These are phyloP conservation scores for Mormyrops boulengeri DNA, from an alignment of 2,797 vertebrate species.

Conservation along the genomic window DNA sequence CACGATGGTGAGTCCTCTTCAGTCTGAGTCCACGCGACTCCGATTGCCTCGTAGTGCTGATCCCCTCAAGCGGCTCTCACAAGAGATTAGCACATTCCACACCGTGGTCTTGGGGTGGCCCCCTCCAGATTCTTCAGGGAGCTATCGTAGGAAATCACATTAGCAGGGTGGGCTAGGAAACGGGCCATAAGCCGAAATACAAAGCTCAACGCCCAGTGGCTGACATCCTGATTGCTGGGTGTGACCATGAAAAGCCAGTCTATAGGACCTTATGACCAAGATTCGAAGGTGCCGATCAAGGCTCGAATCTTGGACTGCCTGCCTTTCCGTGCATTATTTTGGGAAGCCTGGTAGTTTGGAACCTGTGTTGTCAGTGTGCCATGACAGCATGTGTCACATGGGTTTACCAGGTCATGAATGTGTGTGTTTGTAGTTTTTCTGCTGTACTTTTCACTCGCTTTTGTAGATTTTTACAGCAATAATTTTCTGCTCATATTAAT, in stretches of 20 bases:
- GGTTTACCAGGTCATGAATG: neutral
- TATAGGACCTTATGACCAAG: slow-evolving; percentile 16
- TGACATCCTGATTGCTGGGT: neutral
- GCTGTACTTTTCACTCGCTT: neutral
- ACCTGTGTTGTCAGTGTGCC: neutral
- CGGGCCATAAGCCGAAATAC: neutral
- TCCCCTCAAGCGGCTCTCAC: neutral
- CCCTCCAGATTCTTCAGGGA: neutral
- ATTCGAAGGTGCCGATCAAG: slow-evolving; percentile 34
- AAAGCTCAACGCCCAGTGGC: neutral
- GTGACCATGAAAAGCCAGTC: neutral
- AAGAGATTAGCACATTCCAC: neutral
- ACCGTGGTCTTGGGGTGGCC: neutral
- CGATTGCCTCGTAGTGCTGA: neutral
- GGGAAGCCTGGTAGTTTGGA: neutral
- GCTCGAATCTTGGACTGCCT: slow-evolving; percentile 30
- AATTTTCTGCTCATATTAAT: neutral
- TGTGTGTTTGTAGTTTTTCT: neutral
- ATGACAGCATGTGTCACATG: neutral
- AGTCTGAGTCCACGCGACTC: neutral
- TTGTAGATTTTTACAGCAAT: neutral
- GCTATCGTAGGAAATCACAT: neutral
- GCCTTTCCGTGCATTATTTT: neutral
- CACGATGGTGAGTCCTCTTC: neutral
- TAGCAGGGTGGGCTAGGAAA: neutral